Percentiles rank a stretch among this genome's conserved stretches.
Evolutionary conservation across 2,113 vertebrate species (phyloP).

Genomic region (Corydoras maculifer): DNA sequence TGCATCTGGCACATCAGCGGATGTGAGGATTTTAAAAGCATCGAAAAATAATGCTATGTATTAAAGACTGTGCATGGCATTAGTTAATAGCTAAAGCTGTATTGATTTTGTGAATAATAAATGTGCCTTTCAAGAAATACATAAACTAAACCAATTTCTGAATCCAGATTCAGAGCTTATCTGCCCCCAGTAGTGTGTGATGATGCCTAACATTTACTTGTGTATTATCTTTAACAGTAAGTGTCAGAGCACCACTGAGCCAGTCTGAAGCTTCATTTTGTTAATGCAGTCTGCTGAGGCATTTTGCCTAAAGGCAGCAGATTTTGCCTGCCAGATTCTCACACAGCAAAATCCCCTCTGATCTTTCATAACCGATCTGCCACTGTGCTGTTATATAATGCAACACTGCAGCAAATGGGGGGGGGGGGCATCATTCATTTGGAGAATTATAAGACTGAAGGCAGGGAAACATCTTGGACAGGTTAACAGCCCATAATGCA

Average conservation of each 20-base stretch:
- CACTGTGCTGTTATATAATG: conserved; percentile 4
- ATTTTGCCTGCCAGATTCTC: conserved; percentile 37
- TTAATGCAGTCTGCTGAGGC: conserved; percentile 36
- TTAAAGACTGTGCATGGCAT: neutral
- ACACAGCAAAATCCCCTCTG: conserved; percentile 31
- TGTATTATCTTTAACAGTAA: conserved; percentile 25
- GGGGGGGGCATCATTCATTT: too few species aligned
- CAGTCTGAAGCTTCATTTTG: conserved; percentile 34
- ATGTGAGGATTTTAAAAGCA: neutral
- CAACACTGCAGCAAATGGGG: neutral
- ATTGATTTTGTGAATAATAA: conserved; percentile 1
- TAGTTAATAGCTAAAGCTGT: conserved; percentile 10
- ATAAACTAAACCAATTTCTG: too few species aligned
- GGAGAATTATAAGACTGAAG: too few species aligned
- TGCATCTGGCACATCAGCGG: conserved; percentile 6
- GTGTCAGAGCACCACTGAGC: conserved; percentile 15
- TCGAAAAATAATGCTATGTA: neutral
- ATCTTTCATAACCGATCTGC: conserved; percentile 31
- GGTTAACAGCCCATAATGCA: too few species aligned
- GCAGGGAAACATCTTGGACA: too few species aligned
- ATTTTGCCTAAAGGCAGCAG: conserved; percentile 43
- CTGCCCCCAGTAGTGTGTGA: neutral
- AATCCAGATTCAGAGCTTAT: too few species aligned
- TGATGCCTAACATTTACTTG: neutral
- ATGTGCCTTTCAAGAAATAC: too few species aligned